Evolutionary conservation across 2,797 vertebrate genomes (phyloP).

Genomic region (Pseudochirops corinnae): DNA sequence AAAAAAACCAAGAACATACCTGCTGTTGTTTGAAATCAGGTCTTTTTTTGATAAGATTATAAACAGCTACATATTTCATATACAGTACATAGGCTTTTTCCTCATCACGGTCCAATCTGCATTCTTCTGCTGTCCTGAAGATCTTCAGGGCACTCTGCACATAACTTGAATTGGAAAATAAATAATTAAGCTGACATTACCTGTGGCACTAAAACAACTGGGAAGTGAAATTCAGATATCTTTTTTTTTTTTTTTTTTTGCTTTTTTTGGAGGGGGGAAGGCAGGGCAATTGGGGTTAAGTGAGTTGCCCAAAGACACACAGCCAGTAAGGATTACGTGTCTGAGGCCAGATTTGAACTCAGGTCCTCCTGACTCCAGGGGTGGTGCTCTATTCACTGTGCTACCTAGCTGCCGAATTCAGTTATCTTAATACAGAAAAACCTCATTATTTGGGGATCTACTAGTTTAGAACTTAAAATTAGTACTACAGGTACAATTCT

Average conservation of each 20-base stretch:
- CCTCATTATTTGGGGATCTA: slow-evolving; percentile 26
- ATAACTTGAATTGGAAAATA: slow-evolving; percentile 88
- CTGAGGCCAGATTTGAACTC: too few relatives aligned
- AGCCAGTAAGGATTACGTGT: too few relatives aligned
- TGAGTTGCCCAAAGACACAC: too few relatives aligned
- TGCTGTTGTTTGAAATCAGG: slow-evolving; percentile 96
- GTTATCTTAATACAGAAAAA: slow-evolving; percentile 17
- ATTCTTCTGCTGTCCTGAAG: slow-evolving; percentile 96
- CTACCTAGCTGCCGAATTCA: too few relatives aligned
- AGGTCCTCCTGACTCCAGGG: too few relatives aligned
- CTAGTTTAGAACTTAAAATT: slow-evolving; percentile 31
- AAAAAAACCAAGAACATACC: slow-evolving; percentile 85
- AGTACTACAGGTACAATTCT: slow-evolving; percentile 35
- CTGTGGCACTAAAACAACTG: slow-evolving; percentile 40
- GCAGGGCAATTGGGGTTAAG: too few relatives aligned
- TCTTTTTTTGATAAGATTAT: slow-evolving; percentile 96
- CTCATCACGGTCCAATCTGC: slow-evolving; percentile 95
- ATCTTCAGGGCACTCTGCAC: slow-evolving; percentile 97
- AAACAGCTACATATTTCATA: slow-evolving; percentile 97
- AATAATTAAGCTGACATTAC: slow-evolving; percentile 22
- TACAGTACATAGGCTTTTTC: slow-evolving; percentile 97
- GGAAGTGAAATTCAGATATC: not conserved
- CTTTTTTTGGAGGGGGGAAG: too few relatives aligned
- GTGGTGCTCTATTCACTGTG: too few relatives aligned
- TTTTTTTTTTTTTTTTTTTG: too few relatives aligned